Percentiles rank a stretch among this genome's conserved stretches.
phyloP scores from a whole-genome alignment of 2,888 invertebrate species.

The Chirona hameri region DNA sequence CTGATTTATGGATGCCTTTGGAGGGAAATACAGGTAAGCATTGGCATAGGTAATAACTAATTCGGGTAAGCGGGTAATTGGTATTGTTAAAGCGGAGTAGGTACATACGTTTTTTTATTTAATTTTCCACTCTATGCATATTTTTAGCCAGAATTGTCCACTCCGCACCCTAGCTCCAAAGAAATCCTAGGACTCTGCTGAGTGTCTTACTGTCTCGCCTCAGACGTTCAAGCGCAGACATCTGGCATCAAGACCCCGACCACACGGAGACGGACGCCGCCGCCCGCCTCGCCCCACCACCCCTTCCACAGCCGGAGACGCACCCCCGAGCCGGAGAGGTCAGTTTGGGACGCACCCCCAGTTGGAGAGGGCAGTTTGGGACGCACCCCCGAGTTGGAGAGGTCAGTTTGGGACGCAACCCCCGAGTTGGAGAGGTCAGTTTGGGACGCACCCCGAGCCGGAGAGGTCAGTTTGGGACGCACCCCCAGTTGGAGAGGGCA shows the following conservation, averaged over 20 bases:
- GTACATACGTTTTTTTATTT: no score
- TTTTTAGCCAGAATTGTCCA: no score
- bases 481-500: neutral
- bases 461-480: neutral
- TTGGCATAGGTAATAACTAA: no score
- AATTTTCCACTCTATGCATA: no score
- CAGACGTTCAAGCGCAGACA: slow-evolving; percentile 8
- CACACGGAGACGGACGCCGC: slow-evolving; percentile 12
- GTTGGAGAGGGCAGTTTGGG: neutral
- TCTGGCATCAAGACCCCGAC: slow-evolving; percentile 24
- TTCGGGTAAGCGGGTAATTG: no score
- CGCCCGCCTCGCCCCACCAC: slow-evolving; percentile 23
- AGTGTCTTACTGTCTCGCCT: neutral
- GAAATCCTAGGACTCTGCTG: no score
- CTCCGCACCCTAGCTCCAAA: no score
- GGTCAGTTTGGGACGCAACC: neutral
- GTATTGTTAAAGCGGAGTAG: no score
- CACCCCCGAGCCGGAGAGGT: slow-evolving; percentile 24
- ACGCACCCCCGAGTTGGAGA: no score
- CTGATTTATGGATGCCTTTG: no score
- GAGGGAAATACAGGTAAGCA: no score
- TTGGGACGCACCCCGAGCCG: no score
- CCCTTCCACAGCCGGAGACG: neutral
- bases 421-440: neutral
- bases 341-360: neutral